Conservation (phyloP, 1,140 invertebrate genomes). For the Polyergus mexicanus region DNA sequence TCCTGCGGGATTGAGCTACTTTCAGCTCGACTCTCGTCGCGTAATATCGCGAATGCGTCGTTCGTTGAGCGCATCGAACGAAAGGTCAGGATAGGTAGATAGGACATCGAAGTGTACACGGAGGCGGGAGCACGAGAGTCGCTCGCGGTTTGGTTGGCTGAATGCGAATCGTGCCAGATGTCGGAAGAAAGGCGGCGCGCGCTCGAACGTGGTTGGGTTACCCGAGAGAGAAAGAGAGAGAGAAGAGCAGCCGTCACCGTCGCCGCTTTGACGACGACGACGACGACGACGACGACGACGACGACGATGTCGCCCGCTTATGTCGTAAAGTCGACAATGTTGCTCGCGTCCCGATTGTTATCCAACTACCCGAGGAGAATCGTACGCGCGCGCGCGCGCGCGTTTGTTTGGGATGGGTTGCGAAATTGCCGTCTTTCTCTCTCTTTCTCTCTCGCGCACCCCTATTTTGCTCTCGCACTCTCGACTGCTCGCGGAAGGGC, state of each 20-base stretch:
- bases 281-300: too few species aligned
- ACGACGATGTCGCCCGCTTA: neutral
- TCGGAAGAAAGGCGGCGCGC: constrained; percentile 60
- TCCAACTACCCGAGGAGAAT: constrained; percentile 40
- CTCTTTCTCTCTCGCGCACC: constrained; percentile 27
- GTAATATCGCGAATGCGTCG: constrained; percentile 30
- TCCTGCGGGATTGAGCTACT: constrained; percentile 22
- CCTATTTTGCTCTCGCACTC: neutral
- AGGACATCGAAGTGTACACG: constrained; percentile 56
- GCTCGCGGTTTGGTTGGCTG: constrained; percentile 61
- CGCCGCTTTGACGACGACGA: neutral
- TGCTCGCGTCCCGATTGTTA: constrained; percentile 46
- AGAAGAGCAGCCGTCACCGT: constrained; percentile 2
- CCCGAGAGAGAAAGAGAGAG: constrained; percentile 2
- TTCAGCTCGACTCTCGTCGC: constrained; percentile 27
- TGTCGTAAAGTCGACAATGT: constrained; percentile 61
- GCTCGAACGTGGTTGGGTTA: constrained; percentile 41
- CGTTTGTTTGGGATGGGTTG: constrained; percentile 62
- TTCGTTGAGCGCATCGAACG: constrained; percentile 43
- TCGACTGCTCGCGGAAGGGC: constrained; percentile 38
- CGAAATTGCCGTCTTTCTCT: constrained; percentile 54
- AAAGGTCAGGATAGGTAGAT: constrained; percentile 62
- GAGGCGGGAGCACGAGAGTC: constrained; percentile 55
- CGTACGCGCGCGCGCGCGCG: constrained; percentile 14
- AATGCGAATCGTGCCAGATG: constrained; percentile 60